Conservation (phyloP, 2,113 vertebrate species). For the Lagopus leucura region DNA sequence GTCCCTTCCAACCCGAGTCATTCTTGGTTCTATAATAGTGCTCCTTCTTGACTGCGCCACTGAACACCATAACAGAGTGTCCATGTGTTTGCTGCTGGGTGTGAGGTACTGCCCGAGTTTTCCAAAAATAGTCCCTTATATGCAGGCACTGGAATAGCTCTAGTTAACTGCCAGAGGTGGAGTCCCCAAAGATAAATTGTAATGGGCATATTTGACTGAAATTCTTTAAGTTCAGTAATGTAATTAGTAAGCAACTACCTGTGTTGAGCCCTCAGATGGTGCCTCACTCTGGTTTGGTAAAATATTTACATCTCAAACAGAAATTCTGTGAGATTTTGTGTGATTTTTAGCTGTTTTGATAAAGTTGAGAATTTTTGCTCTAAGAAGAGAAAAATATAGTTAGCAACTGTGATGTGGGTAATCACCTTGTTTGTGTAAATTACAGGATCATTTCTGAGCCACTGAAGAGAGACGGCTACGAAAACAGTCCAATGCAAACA, state of each 20-base stretch:
- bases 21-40: neutral
- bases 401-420: neutral
- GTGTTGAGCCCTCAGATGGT: neutral
- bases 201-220: neutral
- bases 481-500: neutral
- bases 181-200: neutral
- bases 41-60: neutral
- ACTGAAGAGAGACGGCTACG: neutral
- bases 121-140: neutral
- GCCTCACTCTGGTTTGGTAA: neutral
- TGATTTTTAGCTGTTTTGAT: neutral
- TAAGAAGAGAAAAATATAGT: neutral
- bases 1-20: too few relatives aligned
- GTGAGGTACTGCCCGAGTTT: neutral
- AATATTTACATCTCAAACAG: neutral
- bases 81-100: neutral
- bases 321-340: neutral
- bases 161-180: neutral
- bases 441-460: neutral
- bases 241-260: neutral
- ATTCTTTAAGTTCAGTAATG: neutral
- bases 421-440: neutral
- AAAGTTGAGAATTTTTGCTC: neutral
- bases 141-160: neutral
- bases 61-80: neutral